Base-by-base conservation (phyloP, 2,888 invertebrate genomes). In the Pristionchus exspectatus region DNA sequence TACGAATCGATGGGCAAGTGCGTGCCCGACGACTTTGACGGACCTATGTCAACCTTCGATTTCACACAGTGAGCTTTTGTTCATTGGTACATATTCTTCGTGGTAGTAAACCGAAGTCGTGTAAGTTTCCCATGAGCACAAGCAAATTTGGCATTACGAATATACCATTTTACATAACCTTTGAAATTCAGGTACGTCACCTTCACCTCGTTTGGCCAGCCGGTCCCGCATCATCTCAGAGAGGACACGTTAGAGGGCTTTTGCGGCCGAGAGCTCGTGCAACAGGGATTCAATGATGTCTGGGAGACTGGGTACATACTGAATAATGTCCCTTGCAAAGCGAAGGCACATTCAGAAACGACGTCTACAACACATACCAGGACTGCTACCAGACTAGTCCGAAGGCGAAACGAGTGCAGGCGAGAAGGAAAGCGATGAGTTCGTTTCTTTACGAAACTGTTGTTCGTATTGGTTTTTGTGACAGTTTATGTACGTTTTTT, bases 361-460 rank as follows among this genome's bases (percentile, higher is more conserved):
- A 92, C 88, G 92, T 93, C 59, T 94, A 94, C 91, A 93, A 93
- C 91, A 92, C 92, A n/a, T 93, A 92, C 63, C 92, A 93, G 88
- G 94, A 94, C 83, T 94, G 94, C 87, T 94, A 94, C 90, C 91
- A 92, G 84, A 91, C 92, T 0, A 56, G 50, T 81, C 88, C 56
- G 24, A 63, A 63, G 63, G 14, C 21, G 18, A 38, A 4, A 14
- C 86, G 24, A 0, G 10, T 24, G 3, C 54, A 63, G 81, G 54
- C 33, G 38, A 63, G n/a, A 10, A 66, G 33, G 2, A 33, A 59
- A 24, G 18, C 21, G 85, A 21, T 5, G 50, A 89, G 33, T 88
- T 16, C 18, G 16, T 56, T 50, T 7, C 9, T 50, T 50, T 12
- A 0, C 44, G 44, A 50, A n/a, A n/a, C n/a, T n/a, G n/a, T n/a